Evolutionary conservation across 2,888 invertebrate genomes (phyloP), one percentile per base, ranked within the genome.

Genomic region (Scaptomyza parva): DNA sequence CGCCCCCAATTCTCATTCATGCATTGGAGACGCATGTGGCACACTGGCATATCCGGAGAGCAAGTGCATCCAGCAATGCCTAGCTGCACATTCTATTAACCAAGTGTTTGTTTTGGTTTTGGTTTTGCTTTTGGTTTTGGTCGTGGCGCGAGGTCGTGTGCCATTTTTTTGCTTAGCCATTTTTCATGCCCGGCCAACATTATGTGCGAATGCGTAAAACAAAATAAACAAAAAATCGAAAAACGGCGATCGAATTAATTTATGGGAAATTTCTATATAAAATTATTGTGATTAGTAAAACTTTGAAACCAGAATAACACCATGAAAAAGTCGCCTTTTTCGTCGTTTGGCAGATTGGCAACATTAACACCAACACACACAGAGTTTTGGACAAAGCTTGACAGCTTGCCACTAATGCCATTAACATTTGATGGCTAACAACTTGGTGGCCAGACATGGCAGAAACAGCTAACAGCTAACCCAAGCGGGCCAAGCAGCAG

Each of bases 341-440:
- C n/a, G n/a, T n/a, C n/a, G n/a, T n/a, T n/a, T 26, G n/a, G 33
- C 59, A 33, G 30, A n/a, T n/a, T 24, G n/a, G 33, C 51, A 57
- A 51, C 47, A 50, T 39, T 28, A 65, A 66, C 66, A 61, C 62
- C 83, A 82, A 82, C 86, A 78, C 70, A 52, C 62, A 78, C 70
- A 52, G 59, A 22, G 48, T 35, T 6, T 8, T 59, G 59, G n/a
- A n/a, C 57, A 64, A 78, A 85, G n/a, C n/a, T 78, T 78, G 83
- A 76, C 67, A 86, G 70, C 85, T 83, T 80, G 84, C 84, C 80
- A n/a, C n/a, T 83, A 83, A 83, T 86, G 75, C 88, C 81, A 83
- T 83, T 83, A 83, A 83, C 83, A 80, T 68, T 77, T 61, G 74
- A 84, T 83, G 88, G 83, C 88, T 83, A 88, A 83, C 86, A 50